Percentiles rank a stretch among this genome's conserved stretches.
phyloP scores from a whole-genome alignment of 2,113 vertebrate genomes.

The Bos taurus region ARS-UCD2.0 NC_037357.1:77942501-77943000 shows the following conservation, averaged over 20 bases:
- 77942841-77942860: not conserved
- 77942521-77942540: not conserved
- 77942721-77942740: not conserved
- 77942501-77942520: not conserved
- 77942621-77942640: not conserved
- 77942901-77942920: not conserved
- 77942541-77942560: not conserved
- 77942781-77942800: not conserved
- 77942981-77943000: not conserved
- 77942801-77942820: not conserved
- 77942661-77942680: not conserved
- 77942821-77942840: not conserved
- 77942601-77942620: not conserved
- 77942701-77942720: conserved; percentile 1
- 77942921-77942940: not conserved
- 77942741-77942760: not conserved
- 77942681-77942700: conserved; percentile 16
- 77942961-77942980: not conserved
- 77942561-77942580: not conserved
- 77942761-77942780: not conserved
- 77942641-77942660: not conserved
- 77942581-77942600: not conserved
- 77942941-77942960: not conserved
- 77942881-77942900: not conserved
- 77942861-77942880: not conserved